Percentiles rank a stretch among this genome's conserved stretches.
phyloP scores from a whole-genome alignment of 2,113 vertebrate genomes.

The Kryptolebias marmoratus region DNA sequence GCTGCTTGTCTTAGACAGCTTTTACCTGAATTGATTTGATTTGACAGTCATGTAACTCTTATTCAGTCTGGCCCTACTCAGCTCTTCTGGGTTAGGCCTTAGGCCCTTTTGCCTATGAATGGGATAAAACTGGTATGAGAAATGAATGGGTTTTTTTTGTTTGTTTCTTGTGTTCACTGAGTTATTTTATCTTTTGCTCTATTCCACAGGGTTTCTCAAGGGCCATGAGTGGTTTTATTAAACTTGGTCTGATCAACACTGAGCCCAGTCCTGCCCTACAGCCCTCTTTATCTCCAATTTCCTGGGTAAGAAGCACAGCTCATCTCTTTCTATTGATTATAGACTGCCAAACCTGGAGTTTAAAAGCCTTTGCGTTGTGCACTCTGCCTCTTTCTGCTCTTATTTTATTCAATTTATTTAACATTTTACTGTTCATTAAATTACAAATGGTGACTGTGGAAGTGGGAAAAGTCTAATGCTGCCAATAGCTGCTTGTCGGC shows the following conservation, averaged over 20 bases:
- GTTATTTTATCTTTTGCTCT: not conserved
- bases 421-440: constrained; percentile 28
- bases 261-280: constrained; percentile 83
- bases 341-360: not conserved
- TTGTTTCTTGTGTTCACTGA: not conserved
- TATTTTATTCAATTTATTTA: constrained; percentile 1
- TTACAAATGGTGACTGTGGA: constrained; percentile 11
- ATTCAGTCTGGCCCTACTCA: no score
- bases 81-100: no score
- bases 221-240: constrained; percentile 88
- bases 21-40: no score
- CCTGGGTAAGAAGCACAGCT: constrained; percentile 85
- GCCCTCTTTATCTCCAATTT: constrained; percentile 70
- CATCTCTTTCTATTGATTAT: not conserved
- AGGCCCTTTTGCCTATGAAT: no score
- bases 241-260: constrained; percentile 89
- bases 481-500: constrained; percentile 36
- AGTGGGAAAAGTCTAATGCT: constrained; percentile 35
- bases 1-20: no score
- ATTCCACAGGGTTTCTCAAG: constrained; percentile 87
- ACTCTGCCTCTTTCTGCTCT: constrained; percentile 2
- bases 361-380: constrained; percentile 1
- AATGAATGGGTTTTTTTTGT: not conserved
- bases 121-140: no score
- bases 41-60: no score